Conservation (phyloP, 1,140 invertebrate genomes). For the Vollenhovia emeryi region DNA sequence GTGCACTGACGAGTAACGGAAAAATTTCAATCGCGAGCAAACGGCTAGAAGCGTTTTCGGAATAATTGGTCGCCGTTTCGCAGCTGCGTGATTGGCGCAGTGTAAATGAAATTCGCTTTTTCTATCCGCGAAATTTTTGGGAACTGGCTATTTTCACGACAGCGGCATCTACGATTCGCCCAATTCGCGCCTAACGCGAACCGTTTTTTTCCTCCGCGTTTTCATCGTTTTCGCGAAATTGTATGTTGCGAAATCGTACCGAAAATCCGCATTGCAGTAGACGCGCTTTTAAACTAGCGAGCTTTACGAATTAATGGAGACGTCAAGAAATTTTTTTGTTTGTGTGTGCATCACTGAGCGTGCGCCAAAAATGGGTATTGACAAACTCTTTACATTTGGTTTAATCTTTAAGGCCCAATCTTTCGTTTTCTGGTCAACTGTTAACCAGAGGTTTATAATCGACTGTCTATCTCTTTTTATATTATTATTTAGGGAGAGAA, state of each 20-base stretch:
- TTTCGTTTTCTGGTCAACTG: too few relatives aligned
- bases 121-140: not conserved
- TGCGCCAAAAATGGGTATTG: not conserved
- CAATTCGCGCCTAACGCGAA: not conserved
- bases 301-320: not conserved
- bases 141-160: not conserved
- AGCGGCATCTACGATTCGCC: not conserved
- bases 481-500: too few relatives aligned
- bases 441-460: too few relatives aligned
- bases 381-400: not conserved
- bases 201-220: not conserved
- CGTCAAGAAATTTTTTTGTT: not conserved
- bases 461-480: too few relatives aligned
- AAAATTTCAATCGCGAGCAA: constrained; percentile 3
- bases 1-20: not conserved
- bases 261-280: constrained; percentile 48
- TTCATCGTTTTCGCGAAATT: constrained; percentile 14
- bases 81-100: not conserved
- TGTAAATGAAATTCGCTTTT: constrained; percentile 25
- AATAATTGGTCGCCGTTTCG: constrained; percentile 21
- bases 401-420: too few relatives aligned
- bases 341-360: not conserved
- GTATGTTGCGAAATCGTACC: not conserved
- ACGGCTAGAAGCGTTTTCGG: not conserved
- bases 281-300: not conserved